Base-by-base conservation (phyloP, 2,888 invertebrate species). In the Euproctis similis region DNA sequence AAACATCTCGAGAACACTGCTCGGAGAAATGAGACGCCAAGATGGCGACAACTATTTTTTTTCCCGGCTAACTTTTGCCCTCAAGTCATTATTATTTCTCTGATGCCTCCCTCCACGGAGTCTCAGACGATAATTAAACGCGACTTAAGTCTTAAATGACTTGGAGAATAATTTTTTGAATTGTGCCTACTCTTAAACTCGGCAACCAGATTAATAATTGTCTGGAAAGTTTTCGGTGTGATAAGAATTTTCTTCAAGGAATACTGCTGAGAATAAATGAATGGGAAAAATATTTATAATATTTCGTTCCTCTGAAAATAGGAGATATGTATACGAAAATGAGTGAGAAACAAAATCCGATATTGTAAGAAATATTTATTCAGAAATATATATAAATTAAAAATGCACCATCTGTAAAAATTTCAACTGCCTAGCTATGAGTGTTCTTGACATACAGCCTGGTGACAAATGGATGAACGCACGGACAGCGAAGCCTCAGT, bases 71-170 rank as follows among this genome's bases (percentile, higher is more conserved):
- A 54, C 44, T 56, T 59, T 49, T 43, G 16, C 35, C 30, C 37
- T 46, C 31, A 28, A 34, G 35, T 39, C 39, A 44, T 55, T 43
- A 50, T 53, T 53, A 42, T 57, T 59, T 59, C 57, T 48, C 37
- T 42, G 41, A 41, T 46, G 52, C 58, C 59, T 57, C 31, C 26
- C 32, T 32, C 39, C 41, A 42, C 43, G 39, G n/a, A 39, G 38
- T 31, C 30, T 23, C 31, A 24, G 35, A 27, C 61, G 56, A 57
- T 76, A 80, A 78, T 81, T 81, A 78, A 70, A 68, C 61, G 45
- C 53, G 63, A 55, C 65, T 73, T 66, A 65, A 64, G 62, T 66
- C 63, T 76, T 72, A 67, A 77, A 81, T 68, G 65, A 74, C 65
- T 73, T 67, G 50, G 30, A 37, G 38, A 39, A 52, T 58, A 55